Evolutionary conservation across 23 tunicate species (phyloP), one percentile per base, ranked within the genome.

Genomic region (Styela clava): DNA sequence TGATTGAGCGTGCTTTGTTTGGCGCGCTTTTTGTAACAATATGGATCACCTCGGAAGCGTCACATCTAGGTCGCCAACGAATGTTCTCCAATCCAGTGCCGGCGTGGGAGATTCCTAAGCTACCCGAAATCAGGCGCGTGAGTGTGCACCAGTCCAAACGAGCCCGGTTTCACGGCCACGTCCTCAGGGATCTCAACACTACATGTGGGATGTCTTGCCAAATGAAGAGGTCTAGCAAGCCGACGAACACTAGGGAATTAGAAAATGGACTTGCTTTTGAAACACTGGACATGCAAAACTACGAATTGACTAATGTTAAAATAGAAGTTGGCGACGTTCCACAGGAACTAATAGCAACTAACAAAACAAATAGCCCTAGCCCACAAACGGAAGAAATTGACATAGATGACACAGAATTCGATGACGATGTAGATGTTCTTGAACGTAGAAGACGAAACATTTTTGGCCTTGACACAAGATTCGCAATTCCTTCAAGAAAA

Each of bases 391-490:
- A n/a, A n/a, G 31, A 67, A 67, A 44, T 44, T 12, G 12, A 44
- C 56, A 44, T 12, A 12, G 16, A 30, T 2, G 7, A 27, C 16
- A 3, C 37, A 32, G n/a, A 35, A 35, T 26, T 25, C 27, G 26
- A 35, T 26, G 81, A 76, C 26, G 79, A 35, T 9, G 25, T 24
- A 0, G 68, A 78, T 28, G 79, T 27, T 31, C 16, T 71, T 16
- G 23, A 28, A 1, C 56, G 78, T 16, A 64, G 62, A 5, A 89
- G 73, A 73, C 81, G 99, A 35, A 86, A 79, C 23, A 73, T 95
- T 28, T 85, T 95, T 65, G 99, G 94, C 56, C 79, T 71, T 32
- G 99, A 95, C 88, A 89, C 99, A 34, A 65, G 99, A 56, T 90
- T 79, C 64, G 21, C 85, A 24, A 64, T 95, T 12, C 69, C 85